Evolutionary conservation across 2,113 vertebrate genomes (phyloP).

Genomic region (Crotalus viridis): DNA sequence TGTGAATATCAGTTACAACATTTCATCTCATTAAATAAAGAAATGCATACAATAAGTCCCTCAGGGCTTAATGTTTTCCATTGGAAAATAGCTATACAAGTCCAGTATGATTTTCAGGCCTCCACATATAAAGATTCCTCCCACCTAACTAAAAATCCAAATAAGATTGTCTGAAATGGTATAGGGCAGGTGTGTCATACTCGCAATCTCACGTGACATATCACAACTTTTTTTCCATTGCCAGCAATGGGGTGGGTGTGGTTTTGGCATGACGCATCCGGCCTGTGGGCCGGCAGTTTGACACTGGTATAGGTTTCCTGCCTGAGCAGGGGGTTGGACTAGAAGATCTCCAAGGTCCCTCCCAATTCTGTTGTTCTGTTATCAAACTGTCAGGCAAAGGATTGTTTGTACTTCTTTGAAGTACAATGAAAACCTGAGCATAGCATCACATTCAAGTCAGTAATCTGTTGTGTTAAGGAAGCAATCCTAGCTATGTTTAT

Average conservation of each 20-base stretch:
- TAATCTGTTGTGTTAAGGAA: background rate
- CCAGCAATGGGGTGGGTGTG: no score
- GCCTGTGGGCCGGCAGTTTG: no score
- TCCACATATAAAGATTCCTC: background rate
- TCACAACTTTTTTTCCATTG: no score
- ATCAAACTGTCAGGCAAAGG: no score
- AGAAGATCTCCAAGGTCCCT: no score
- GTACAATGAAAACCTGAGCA: background rate
- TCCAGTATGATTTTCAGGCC: background rate
- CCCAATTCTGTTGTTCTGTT: no score
- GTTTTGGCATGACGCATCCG: no score
- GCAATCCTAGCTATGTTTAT: background rate
- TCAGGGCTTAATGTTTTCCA: background rate
- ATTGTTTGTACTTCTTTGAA: background rate
- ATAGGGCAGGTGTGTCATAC: no score
- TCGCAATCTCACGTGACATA: no score
- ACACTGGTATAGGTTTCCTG: no score
- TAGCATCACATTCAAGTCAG: background rate
- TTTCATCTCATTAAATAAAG: background rate
- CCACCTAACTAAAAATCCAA: background rate
- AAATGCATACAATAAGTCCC: background rate
- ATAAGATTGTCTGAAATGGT: background rate
- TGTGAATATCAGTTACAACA: background rate
- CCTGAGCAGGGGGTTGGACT: no score
- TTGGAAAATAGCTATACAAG: background rate